Base-by-base conservation (phyloP, 2,113 vertebrate genomes). In the Calyptomena viridis region DNA sequence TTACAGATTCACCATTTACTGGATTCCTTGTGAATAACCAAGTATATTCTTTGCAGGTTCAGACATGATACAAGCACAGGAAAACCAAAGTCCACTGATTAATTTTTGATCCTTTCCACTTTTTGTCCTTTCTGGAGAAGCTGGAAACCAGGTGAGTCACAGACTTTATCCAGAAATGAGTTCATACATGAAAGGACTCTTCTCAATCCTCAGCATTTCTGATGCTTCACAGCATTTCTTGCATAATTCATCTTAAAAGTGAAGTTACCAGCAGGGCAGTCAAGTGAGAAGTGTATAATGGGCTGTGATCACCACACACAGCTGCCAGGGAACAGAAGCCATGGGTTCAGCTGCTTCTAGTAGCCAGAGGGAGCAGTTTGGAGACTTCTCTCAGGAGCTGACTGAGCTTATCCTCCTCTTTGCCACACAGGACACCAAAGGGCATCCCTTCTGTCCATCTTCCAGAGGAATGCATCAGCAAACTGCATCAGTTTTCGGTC, bases 1-100 rank as follows among this genome's bases (percentile, higher is more conserved):
- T 93, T 39, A 72, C 86, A 96, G 69, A 75, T 66, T 87, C n/a
- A 56, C 69, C 77, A 2, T 97, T 97, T 97, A 97, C 96, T 97
- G 93, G 76, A 35, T 69, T 89, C 94, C 92, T 72, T 46, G 62
- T 12, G 62, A 89, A 90, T 64, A 93, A 92, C 49, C 94, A 95
- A 52, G 33, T 8, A 17, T 59, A 76, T 31, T 81, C 92, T 96
- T 53, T 75, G 96, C 92, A 90, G 3, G 92, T 88, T 96, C 95
- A 96, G 68, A 90, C 94, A 95, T 16, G 88, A 86, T 86, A 96
- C 88, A 97, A 94, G 69, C 68, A 84, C 40, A 87, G 40, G n/a
- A 78, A 90, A 88, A 58, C 21, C 82, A 83, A 87, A 94, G 93
- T 90, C 89, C 89, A 75, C 11, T 4, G 1, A 19, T 53, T 6